Conservation (phyloP, 2,797 vertebrate genomes). For the Lacerta agilis region DNA sequence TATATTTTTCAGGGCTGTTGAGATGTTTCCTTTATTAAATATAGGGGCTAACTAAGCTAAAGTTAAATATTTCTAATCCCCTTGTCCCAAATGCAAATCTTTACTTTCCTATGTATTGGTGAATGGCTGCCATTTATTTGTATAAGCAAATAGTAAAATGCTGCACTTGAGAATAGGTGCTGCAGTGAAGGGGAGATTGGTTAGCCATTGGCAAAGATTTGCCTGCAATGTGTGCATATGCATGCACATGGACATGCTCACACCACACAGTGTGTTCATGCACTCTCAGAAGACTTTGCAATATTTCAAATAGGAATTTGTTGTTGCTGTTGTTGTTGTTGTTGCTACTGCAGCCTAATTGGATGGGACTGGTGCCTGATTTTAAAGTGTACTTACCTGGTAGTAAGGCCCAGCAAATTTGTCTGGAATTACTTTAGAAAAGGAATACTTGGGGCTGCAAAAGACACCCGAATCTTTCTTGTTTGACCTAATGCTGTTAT, state of each 20-base stretch:
- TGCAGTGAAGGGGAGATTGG: neutral
- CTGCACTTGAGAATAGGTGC: too few species aligned
- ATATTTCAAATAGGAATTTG: neutral
- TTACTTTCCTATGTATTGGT: neutral
- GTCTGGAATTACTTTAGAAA: neutral
- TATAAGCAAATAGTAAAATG: neutral
- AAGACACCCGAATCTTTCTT: neutral
- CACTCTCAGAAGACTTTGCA: too few species aligned
- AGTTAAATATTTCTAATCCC: neutral
- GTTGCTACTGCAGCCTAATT: neutral
- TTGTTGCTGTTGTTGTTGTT: neutral
- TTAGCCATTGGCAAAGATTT: neutral
- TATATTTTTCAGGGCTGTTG: neutral
- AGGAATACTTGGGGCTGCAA: neutral
- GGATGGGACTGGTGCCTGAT: neutral
- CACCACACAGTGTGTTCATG: neutral
- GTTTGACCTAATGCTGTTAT: constrained; percentile 21
- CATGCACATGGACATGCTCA: neutral
- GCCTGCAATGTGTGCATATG: neutral
- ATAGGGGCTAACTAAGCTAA: neutral
- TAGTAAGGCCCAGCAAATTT: neutral
- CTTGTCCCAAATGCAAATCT: neutral
- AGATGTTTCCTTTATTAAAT: neutral
- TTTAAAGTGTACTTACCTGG: neutral
- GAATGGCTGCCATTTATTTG: neutral